Conservation (phyloP, 2,113 vertebrate species). For the Grantiella picta region DNA sequence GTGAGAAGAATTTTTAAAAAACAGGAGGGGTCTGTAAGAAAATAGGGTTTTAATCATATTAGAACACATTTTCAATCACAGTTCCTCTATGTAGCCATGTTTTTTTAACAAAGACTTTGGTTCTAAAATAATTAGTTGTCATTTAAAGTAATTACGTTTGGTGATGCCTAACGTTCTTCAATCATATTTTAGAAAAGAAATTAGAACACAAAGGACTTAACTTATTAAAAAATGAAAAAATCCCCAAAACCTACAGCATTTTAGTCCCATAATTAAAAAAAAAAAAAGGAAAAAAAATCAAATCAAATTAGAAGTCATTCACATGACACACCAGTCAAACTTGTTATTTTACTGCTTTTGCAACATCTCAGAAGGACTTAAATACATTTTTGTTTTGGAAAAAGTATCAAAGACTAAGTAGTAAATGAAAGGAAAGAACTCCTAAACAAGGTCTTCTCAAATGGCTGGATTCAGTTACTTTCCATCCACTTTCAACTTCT, state of each 20-base stretch:
- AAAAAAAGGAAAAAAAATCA: background rate
- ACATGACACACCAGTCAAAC: background rate
- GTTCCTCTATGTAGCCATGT: background rate
- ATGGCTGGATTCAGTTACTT: background rate
- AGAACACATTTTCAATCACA: background rate
- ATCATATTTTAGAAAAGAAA: background rate
- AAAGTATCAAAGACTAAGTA: background rate
- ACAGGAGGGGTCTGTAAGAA: rapidly evolving
- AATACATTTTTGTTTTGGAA: background rate
- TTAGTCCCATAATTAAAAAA: background rate
- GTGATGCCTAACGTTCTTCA: background rate
- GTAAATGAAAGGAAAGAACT: background rate
- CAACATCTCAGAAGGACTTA: background rate
- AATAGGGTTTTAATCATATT: background rate
- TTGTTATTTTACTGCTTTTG: background rate
- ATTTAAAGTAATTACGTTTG: background rate
- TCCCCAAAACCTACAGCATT: rapidly evolving
- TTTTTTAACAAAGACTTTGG: background rate
- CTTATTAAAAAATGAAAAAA: background rate
- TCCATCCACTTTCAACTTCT: background rate
- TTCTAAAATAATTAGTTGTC: background rate
- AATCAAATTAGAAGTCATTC: background rate
- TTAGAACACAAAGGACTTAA: background rate
- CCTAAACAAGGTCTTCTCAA: background rate
- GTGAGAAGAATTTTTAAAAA: background rate